Evolutionary conservation across 2,888 invertebrate genomes (phyloP).

Genomic region (Agrochola circellaris): DNA sequence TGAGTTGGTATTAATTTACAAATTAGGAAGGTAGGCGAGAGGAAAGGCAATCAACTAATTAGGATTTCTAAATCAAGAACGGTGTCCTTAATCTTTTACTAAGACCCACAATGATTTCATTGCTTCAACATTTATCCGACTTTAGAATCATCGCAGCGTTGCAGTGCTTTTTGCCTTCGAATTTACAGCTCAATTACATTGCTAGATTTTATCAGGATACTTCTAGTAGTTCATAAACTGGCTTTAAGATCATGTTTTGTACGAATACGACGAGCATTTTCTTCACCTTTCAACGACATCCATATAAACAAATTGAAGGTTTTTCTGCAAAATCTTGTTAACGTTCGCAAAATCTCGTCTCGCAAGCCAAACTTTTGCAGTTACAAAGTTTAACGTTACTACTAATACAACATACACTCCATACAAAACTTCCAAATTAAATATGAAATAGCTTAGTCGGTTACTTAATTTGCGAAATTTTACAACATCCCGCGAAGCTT

Average conservation of each 20-base stretch:
- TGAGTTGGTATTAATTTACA: constrained; percentile 2
- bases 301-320: constrained; percentile 23
- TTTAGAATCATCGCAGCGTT: background rate
- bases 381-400: constrained; percentile 43
- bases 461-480: constrained; percentile 40
- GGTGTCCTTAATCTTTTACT: background rate
- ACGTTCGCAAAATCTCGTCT: constrained; percentile 30
- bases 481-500: constrained; percentile 11
- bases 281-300: background rate
- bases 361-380: constrained; percentile 37
- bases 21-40: background rate
- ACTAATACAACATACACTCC: constrained; percentile 3
- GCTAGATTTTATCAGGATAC: background rate
- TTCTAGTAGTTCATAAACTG: background rate
- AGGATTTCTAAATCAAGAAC: too few species aligned
- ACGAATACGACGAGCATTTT: background rate
- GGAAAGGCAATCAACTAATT: too few species aligned
- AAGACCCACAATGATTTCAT: too few species aligned
- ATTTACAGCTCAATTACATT: background rate
- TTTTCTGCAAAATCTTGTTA: constrained; percentile 27
- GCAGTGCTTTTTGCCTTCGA: too few species aligned
- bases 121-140: background rate
- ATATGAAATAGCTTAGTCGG: constrained; percentile 20
- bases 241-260: background rate
- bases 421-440: constrained; percentile 45